Base-by-base conservation (phyloP, 37 sponge, comb jelly and placozoan species). In the Halichondria panicea region DNA sequence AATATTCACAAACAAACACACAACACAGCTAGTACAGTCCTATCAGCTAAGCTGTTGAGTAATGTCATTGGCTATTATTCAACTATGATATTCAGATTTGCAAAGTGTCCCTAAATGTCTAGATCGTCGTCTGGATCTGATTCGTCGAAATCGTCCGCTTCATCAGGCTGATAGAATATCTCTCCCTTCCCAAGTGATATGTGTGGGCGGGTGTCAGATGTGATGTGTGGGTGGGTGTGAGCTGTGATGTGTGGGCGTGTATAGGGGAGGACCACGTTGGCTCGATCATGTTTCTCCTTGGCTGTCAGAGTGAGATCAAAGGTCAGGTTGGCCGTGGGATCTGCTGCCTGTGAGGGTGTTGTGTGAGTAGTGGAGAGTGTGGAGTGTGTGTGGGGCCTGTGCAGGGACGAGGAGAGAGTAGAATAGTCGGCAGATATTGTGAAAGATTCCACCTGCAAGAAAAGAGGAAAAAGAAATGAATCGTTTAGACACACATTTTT, bases 81-180 rank as follows among this genome's bases (percentile, higher is more conserved):
- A n/a, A n/a, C n/a, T n/a, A n/a, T n/a, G n/a, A n/a, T n/a, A n/a
- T n/a, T n/a, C n/a, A n/a, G n/a, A n/a, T n/a, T n/a, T n/a, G n/a
- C n/a, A n/a, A n/a, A n/a, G n/a, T n/a, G n/a, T 15, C 9, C 25
- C 77, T 39, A 92, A 40, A 92, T 76, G 69, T 92, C 90, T 21
- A 92, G 48, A 41, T 92, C 93, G 71, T 92, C 93, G 62, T 92
- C 93, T 34, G 93, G 93, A 60, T 92, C 93, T 32, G 79, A 79
- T 1, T 92, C 88, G 67, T 91, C 92, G n/a, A 64, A 78, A 32
- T 91, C 93, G 53, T 92, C 89, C 2, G 54, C 81, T 3, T 92
- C 89, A 55, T 92, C 93, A 19, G 86, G 86, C 66, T 85, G 71
- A 68, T 92, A 88, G 50, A 69, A 84, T 30, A 92, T 76, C 50